Evolutionary conservation across 2,113 vertebrate species (phyloP).

Genomic region (Mastomys natalensis): DNA sequence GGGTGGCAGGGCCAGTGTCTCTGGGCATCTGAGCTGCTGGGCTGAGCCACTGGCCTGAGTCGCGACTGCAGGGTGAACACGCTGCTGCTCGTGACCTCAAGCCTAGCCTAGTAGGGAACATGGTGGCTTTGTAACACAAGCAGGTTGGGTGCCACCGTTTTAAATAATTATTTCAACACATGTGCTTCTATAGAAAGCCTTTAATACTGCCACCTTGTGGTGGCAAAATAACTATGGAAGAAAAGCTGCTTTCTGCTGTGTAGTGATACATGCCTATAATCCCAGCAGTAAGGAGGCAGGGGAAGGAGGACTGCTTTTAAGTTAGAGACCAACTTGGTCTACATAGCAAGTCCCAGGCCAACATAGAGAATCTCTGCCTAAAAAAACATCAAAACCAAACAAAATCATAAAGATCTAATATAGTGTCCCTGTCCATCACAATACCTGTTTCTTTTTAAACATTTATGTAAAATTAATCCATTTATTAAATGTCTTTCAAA

Average conservation of each 20-base stretch:
- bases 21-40: too few relatives aligned
- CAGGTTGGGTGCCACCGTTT: too few relatives aligned
- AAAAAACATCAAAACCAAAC: not conserved
- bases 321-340: not conserved
- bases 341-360: not conserved
- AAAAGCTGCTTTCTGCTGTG: not conserved
- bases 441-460: not conserved
- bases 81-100: too few relatives aligned
- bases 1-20: too few relatives aligned
- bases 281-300: not conserved
- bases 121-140: too few relatives aligned
- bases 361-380: not conserved
- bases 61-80: too few relatives aligned
- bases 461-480: not conserved
- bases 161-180: too few relatives aligned
- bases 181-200: not conserved
- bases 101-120: too few relatives aligned
- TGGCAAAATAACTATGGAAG: constrained; percentile 6
- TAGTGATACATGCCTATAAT: not conserved
- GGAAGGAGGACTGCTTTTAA: not conserved
- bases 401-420: not conserved
- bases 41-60: too few relatives aligned
- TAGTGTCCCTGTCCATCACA: not conserved
- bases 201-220: constrained; percentile 75
- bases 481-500: not conserved